Base-by-base conservation (phyloP, 2,113 vertebrate genomes). In the Ibidorhyncha struthersii region DNA sequence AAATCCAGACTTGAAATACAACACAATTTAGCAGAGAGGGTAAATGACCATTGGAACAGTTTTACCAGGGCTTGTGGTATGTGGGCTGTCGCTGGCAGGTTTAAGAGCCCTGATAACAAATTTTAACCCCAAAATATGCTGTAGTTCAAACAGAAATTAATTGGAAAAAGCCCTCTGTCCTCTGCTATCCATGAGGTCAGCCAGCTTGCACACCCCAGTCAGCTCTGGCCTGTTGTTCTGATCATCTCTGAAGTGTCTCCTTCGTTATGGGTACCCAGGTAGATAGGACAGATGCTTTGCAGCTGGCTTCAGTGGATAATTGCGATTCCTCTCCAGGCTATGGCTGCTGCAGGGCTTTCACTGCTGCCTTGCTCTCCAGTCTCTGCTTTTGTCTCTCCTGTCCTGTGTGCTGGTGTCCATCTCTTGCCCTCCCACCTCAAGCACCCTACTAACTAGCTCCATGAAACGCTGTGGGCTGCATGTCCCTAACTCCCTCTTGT, bases 401-500 rank as follows among this genome's bases (percentile, higher is more conserved):
- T 61, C 59, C 27, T 21, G 9, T n/a, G 9, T 26, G 32, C 65
- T 65, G 36, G 41, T 69, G 70, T 55, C 70, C 43, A 30, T 43
- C 45, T 83, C 71, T 77, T 77, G 79, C 21, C 14, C 32, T 91
- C 55, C 40, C 36, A 61, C 19, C 61, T 62, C 66, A 58, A 26
- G 30, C 10, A 27, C 40, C n/a, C 38, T 63, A 30, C 14, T 67
- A 47, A 66, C 16, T 10, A 10, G 26, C 49, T 52, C 81, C 49
- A 14, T 62, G 30, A n/a, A 69, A 14, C 52, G 21, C 22, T 32
- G 20, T 77, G 62, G 90, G 84, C 47, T 80, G 38, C 55, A 78
- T 40, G 29, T 85, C 63, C 89, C 3, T 1, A 66, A 96, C 91
- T 94, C 96, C 94, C 87, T 95, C 95, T 96, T 88, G 94, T 95